A percentile compares a stretch with the other conserved stretches of the same genome.
Conservation (phyloP, 2,888 invertebrate species). For the Crepidodera aurea region DNA sequence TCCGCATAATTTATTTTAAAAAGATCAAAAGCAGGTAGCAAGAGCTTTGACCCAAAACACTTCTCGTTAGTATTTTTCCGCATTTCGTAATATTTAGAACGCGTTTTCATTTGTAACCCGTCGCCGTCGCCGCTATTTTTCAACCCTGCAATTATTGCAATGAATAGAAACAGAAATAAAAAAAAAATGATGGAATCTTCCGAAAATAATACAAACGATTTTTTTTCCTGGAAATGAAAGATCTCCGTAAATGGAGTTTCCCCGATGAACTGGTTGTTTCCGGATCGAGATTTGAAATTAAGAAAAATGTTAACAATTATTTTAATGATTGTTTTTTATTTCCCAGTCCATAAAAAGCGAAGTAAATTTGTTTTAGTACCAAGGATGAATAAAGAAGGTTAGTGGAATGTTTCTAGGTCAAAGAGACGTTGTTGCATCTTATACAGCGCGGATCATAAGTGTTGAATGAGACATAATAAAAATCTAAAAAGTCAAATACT, state of each 20-base stretch:
- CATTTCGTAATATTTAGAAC: constrained; percentile 22
- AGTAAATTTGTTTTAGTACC: too few species aligned
- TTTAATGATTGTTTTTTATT: background rate
- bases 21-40: constrained; percentile 5
- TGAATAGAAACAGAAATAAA: constrained; percentile 31
- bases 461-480: too few species aligned
- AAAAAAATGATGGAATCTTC: background rate
- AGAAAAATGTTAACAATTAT: background rate
- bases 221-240: background rate
- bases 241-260: too few species aligned
- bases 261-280: background rate
- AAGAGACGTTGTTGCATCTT: too few species aligned
- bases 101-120: constrained; percentile 36
- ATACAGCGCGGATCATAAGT: too few species aligned
- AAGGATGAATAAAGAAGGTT: too few species aligned
- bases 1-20: constrained; percentile 7
- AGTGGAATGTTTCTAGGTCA: too few species aligned
- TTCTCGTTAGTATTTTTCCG: constrained; percentile 17
- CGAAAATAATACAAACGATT: background rate
- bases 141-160: constrained; percentile 43
- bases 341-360: too few species aligned
- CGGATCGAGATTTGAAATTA: background rate
- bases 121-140: constrained; percentile 27
- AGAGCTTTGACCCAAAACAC: constrained; percentile 2
- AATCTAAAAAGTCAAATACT: too few species aligned